Base-by-base conservation (phyloP, 64 coral and sea anemone species). In the Montipora foliosa region DNA sequence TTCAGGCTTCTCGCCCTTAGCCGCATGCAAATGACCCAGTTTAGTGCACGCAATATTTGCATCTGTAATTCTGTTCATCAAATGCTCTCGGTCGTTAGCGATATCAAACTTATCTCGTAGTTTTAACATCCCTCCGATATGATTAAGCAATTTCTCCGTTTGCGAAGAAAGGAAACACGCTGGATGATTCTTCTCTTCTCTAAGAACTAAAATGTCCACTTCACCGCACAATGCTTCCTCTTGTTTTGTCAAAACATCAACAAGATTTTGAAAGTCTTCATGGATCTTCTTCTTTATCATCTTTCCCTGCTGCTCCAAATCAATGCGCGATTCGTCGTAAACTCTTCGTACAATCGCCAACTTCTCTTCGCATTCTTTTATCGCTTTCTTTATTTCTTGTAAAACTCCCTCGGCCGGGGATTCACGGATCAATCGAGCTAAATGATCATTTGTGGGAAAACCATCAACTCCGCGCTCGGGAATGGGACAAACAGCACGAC, bases 21-120 rank as follows among this genome's bases (percentile, higher is more conserved):
- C 95, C 5, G 44, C 51, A 44, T 93, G 87, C 49, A 93, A 57
- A 70, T 93, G 84, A 8, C 82, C 24, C 20, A 93, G 76, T 52
- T 81, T 93, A 17, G 95, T 44, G 70, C 76, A 66, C 4, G 91
- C 92, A 22, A 77, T 61, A 44, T 77, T 89, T 24, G 91, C 79
- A 62, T 96, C 95, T 52, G 76, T 90, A 2, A 96, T 81, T 53
- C 93, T 92, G n/a, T 89, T 84, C 57, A 96, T 79, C 14, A 96
- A 84, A 25, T 82, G 79, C 8, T 93, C 87, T 61, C 93, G 90
- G 19, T 96, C 92, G 47, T 89, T 89, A 11, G 93, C 62, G 6
- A 96, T 53, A 20, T 87, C 84, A 13, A 76, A 51, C 1, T 59
- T 50, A 17, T 96, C 95, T 79, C 89, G 68, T 37, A 86, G 87